phyloP scores from a whole-genome alignment of 2,113 vertebrate species.

The Procapra przewalskii region DNA sequence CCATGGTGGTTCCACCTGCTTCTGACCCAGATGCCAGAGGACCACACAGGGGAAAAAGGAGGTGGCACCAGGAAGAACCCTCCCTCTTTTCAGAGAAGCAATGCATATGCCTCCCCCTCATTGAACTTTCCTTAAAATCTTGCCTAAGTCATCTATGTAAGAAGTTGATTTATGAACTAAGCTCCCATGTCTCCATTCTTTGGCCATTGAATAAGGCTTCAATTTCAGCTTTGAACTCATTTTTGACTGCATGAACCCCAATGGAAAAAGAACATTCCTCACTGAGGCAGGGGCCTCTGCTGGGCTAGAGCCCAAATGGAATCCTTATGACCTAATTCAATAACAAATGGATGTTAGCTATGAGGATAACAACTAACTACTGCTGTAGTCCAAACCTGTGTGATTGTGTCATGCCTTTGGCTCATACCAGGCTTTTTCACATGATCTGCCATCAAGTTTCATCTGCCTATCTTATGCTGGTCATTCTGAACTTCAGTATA shows the following conservation, averaged over 20 bases:
- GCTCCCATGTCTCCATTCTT: background rate
- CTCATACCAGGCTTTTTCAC: background rate
- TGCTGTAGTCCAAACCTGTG: background rate
- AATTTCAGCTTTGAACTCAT: background rate
- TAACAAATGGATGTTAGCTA: background rate
- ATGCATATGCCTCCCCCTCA: background rate
- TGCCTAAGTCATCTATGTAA: background rate
- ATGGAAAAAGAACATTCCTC: background rate
- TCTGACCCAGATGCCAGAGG: background rate
- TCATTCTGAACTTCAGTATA: background rate
- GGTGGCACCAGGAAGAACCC: background rate
- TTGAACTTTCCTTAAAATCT: background rate
- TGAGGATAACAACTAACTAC: background rate
- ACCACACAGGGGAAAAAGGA: background rate
- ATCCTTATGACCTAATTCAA: background rate
- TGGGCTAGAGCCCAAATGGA: background rate
- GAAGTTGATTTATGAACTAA: background rate
- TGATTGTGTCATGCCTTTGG: background rate
- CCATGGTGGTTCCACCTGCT: background rate
- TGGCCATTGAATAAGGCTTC: background rate
- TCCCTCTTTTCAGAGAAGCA: background rate
- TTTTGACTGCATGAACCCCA: background rate
- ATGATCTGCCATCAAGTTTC: background rate
- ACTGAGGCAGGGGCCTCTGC: background rate
- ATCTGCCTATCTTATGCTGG: background rate